These are phyloP conservation scores for Caranx ignobilis DNA, from an alignment of 2,113 vertebrate genomes.

Conservation along the genomic window DNA sequence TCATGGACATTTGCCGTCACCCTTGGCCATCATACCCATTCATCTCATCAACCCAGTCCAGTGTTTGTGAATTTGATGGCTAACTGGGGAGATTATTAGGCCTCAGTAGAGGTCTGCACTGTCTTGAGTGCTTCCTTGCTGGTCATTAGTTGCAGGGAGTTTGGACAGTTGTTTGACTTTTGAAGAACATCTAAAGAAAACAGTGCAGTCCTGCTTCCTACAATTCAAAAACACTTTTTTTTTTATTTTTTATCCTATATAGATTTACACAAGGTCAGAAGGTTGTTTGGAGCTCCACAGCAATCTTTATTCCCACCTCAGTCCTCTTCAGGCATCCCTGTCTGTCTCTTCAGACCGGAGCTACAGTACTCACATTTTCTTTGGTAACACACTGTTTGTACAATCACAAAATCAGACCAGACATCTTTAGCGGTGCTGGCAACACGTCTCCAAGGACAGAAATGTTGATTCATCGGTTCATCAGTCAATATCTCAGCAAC, in stretches of 20 bases:
- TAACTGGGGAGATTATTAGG: constrained; percentile 47
- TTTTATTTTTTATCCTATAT: constrained; percentile 16
- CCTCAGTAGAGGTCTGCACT: constrained; percentile 26
- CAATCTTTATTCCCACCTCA: neutral
- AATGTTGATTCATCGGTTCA: too few species aligned
- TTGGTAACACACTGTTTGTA: neutral
- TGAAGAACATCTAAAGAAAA: constrained; percentile 26
- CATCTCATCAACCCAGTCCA: constrained; percentile 19
- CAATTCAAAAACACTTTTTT: constrained; percentile 16
- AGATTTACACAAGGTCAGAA: constrained; percentile 13
- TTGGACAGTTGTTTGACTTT: constrained; percentile 27
- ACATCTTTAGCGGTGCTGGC: neutral
- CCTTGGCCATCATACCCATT: neutral
- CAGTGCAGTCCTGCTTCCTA: constrained; percentile 5
- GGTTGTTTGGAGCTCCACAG: neutral
- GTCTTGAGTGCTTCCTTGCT: constrained; percentile 21
- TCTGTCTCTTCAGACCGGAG: constrained; percentile 1
- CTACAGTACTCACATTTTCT: neutral
- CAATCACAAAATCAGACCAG: neutral
- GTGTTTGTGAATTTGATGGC: constrained; percentile 29
- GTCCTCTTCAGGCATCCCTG: neutral
- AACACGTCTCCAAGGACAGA: neutral
- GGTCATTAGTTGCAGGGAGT: constrained; percentile 36
- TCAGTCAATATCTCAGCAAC: neutral
- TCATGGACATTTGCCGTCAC: neutral